Conservation (phyloP, 2,888 invertebrate genomes). For the Zhuqinia jingwanae region DNA sequence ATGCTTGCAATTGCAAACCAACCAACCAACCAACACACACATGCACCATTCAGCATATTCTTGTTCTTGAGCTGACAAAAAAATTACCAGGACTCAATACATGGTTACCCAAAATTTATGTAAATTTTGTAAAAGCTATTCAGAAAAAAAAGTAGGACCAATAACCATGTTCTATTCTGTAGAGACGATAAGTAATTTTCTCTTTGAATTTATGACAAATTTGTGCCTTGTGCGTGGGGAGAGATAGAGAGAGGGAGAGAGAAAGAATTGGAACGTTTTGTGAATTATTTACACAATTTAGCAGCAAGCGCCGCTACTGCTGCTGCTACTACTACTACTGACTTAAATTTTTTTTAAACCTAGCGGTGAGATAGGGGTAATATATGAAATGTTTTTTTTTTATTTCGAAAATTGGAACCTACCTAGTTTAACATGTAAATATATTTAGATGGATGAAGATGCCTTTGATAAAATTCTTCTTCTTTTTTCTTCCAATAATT, state of each 20-base stretch:
- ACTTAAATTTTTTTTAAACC: background rate
- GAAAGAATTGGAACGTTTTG: background rate
- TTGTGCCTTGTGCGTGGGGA: background rate
- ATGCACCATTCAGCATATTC: no score
- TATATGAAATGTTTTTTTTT: background rate
- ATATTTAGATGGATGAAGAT: background rate
- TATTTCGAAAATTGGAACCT: no score
- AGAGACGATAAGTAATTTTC: background rate
- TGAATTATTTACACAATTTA: background rate
- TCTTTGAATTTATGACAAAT: conserved; percentile 26
- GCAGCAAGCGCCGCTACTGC: background rate
- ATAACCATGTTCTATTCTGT: background rate
- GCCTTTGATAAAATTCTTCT: no score
- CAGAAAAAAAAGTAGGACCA: no score
- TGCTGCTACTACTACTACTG: background rate
- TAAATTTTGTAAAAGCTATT: background rate
- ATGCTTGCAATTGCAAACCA: no score
- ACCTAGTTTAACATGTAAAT: no score
- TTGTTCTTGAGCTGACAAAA: no score
- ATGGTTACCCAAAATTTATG: conserved; percentile 7
- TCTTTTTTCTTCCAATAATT: background rate
- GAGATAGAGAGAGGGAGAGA: no score
- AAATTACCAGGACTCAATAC: background rate
- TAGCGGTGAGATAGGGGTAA: background rate
- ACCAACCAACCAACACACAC: no score